Evolutionary conservation across 2,113 vertebrate genomes (phyloP).

Genomic region (chimpanzee (Pan troglodytes)): NHGRI_mPanTro3-v2.1_pri NC_072414.2:57999501-58000000

Average conservation of each 20-base stretch:
- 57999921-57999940: not conserved
- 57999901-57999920: not conserved
- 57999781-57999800: not conserved
- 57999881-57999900: not conserved
- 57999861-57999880: not conserved
- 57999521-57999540: slow-evolving; percentile 75
- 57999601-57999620: slow-evolving; percentile 72
- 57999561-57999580: slow-evolving; percentile 72
- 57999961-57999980: not conserved
- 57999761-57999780: not conserved
- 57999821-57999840: not conserved
- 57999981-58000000: too few relatives aligned
- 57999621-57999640: slow-evolving; percentile 32
- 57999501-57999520: slow-evolving; percentile 62
- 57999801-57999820: not conserved
- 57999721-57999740: not conserved
- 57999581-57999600: slow-evolving; percentile 74
- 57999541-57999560: slow-evolving; percentile 78
- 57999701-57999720: not conserved
- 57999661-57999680: slow-evolving; percentile 53
- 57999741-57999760: not conserved
- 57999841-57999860: not conserved
- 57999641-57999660: not conserved
- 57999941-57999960: not conserved
- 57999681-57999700: slow-evolving; percentile 3